These are phyloP conservation scores for Zaprionus lachaisei DNA, from an alignment of 1,140 invertebrate species.

Conservation along the genomic window DNA sequence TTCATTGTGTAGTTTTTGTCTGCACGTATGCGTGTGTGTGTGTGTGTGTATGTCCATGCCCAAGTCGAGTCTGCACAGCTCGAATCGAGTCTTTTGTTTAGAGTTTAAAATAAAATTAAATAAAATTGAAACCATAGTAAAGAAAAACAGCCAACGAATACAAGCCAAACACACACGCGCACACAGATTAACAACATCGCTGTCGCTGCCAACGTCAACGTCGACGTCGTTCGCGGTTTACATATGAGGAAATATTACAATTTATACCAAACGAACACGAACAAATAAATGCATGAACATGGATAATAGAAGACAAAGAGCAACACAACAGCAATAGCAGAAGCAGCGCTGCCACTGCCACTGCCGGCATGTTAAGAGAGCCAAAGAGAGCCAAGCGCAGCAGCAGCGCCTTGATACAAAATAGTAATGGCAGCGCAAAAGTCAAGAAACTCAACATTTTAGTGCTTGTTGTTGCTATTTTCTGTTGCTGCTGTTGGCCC, in stretches of 20 bases:
- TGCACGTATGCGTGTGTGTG: conserved; percentile 3
- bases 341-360: not conserved
- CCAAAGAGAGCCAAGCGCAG: conserved; percentile 41
- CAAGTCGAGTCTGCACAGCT: conserved; percentile 60
- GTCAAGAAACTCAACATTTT: conserved; percentile 78
- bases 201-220: not conserved
- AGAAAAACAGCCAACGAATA: conserved; percentile 55
- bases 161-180: conserved; percentile 23
- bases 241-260: conserved; percentile 65
- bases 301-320: conserved; percentile 42
- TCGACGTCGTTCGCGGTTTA: conserved; percentile 18
- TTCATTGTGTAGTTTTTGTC: conserved; percentile 31
- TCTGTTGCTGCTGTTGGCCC: conserved; percentile 35
- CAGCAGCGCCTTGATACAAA: conserved; percentile 45
- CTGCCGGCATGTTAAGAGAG: conserved; percentile 32
- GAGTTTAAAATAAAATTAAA: conserved; percentile 79
- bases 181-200: conserved; percentile 23
- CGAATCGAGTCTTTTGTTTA: conserved; percentile 65
- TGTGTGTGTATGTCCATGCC: conserved; percentile 47
- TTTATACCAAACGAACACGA: conserved; percentile 66
- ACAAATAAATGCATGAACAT: conserved; percentile 47
- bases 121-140: conserved; percentile 79
- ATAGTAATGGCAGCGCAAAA: conserved; percentile 66
- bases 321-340: conserved; percentile 13
- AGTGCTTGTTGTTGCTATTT: conserved; percentile 22